A percentile compares a stretch with the other conserved stretches of the same genome.
phyloP scores from a whole-genome alignment of 2,888 invertebrate genomes.

The Resseliella maxima region DNA sequence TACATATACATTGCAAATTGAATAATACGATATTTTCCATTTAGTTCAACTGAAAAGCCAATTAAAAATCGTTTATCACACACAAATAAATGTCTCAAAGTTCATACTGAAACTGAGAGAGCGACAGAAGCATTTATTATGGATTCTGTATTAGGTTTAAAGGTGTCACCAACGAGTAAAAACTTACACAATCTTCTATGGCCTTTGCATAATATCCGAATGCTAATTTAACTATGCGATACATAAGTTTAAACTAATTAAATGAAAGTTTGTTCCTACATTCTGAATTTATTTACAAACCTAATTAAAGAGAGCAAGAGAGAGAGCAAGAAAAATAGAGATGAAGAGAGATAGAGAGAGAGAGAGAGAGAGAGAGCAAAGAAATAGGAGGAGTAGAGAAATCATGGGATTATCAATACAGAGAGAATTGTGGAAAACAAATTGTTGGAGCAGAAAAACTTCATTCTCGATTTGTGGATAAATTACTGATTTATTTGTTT shows the following conservation, averaged over 20 bases:
- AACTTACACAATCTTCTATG: not conserved
- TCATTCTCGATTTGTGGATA: not conserved
- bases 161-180: not conserved
- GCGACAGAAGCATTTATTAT: no score
- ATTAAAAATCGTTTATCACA: slow-evolving; percentile 4
- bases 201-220: not conserved
- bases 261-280: not conserved
- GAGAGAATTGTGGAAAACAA: not conserved
- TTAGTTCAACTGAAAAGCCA: not conserved
- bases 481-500: not conserved
- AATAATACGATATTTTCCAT: not conserved
- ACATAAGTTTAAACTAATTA: not conserved
- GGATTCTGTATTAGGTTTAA: not conserved
- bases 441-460: not conserved
- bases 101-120: not conserved
- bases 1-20: not conserved
- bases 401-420: not conserved
- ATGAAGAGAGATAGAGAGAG: no score
- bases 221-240: not conserved
- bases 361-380: no score
- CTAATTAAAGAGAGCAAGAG: not conserved
- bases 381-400: not conserved
- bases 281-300: not conserved
- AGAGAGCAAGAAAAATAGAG: no score
- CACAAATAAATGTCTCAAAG: not conserved